These are phyloP conservation scores for Eudorcas thomsonii DNA, from an alignment of 2,113 vertebrate species.

Conservation along the genomic window DNA sequence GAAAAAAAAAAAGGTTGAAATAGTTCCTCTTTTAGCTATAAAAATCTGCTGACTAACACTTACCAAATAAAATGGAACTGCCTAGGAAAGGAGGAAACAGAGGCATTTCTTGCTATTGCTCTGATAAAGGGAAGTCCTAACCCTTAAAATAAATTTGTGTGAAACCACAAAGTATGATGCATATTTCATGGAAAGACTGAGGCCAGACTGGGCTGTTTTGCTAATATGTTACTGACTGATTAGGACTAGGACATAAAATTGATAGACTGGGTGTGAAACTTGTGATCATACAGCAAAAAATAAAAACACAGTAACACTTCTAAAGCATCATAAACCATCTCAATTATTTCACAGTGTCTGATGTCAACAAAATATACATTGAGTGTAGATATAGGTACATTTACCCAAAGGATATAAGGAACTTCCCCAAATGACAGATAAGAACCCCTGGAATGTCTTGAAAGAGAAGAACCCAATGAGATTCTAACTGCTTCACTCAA, in stretches of 20 bases:
- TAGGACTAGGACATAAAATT: neutral
- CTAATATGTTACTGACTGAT: neutral
- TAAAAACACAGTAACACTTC: neutral
- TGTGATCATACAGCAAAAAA: neutral
- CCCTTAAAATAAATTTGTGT: conserved; percentile 39
- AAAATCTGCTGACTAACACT: conserved; percentile 7
- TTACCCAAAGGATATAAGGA: neutral
- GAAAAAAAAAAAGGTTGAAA: neutral
- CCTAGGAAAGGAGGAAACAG: neutral
- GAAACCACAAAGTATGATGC: neutral
- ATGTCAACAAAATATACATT: neutral
- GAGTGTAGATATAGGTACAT: neutral
- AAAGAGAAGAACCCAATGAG: neutral
- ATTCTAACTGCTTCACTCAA: neutral
- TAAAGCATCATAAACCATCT: neutral
- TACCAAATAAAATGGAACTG: conserved; percentile 35
- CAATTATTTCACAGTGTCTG: neutral
- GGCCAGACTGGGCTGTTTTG: neutral
- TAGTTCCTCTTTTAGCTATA: neutral
- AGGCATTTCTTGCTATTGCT: conserved; percentile 7
- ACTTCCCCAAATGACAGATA: neutral
- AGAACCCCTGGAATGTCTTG: neutral
- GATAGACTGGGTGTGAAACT: neutral
- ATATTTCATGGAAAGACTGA: neutral
- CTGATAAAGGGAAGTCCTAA: conserved; percentile 36